phyloP scores from a whole-genome alignment of 1,140 invertebrate species.

The Agrilus planipennis region DNA sequence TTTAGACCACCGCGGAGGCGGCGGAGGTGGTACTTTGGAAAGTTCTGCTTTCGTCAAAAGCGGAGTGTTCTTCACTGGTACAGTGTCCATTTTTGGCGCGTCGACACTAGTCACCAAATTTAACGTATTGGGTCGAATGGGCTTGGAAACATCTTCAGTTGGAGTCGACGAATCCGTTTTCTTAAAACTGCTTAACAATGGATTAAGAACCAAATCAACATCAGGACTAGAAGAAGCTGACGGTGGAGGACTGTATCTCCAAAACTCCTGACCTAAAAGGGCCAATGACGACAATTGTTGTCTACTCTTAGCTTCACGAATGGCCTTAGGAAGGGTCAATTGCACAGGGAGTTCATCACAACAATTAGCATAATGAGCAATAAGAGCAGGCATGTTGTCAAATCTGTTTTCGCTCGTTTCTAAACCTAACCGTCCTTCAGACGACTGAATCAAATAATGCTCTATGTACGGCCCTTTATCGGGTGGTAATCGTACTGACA shows the following conservation, averaged over 20 bases:
- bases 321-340: conserved; percentile 68
- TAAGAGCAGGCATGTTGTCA: conserved; percentile 77
- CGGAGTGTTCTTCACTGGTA: conserved; percentile 16
- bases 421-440: conserved; percentile 65
- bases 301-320: conserved; percentile 74
- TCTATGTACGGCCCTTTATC: conserved; percentile 84
- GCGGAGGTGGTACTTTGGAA: conserved; percentile 44
- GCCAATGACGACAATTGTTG: conserved; percentile 84
- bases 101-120: conserved; percentile 47
- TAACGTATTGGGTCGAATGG: conserved; percentile 68
- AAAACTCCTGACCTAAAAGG: conserved; percentile 70
- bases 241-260: conserved; percentile 55
- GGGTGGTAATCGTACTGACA: conserved; percentile 78
- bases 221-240: conserved; percentile 42
- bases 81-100: conserved; percentile 12
- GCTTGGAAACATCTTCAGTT: conserved; percentile 50
- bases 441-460: conserved; percentile 88
- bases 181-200: conserved; percentile 54
- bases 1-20: conserved; percentile 52
- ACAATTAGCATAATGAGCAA: conserved; percentile 86
- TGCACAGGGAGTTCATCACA: conserved; percentile 90
- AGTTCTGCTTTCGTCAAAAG: conserved; percentile 20
- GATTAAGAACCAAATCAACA: conserved; percentile 63
- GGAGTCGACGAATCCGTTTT: conserved; percentile 37
- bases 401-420: conserved; percentile 91